Evolutionary conservation across 2,113 vertebrate species (phyloP).

Genomic region (Chloropsis cyanopogon): DNA sequence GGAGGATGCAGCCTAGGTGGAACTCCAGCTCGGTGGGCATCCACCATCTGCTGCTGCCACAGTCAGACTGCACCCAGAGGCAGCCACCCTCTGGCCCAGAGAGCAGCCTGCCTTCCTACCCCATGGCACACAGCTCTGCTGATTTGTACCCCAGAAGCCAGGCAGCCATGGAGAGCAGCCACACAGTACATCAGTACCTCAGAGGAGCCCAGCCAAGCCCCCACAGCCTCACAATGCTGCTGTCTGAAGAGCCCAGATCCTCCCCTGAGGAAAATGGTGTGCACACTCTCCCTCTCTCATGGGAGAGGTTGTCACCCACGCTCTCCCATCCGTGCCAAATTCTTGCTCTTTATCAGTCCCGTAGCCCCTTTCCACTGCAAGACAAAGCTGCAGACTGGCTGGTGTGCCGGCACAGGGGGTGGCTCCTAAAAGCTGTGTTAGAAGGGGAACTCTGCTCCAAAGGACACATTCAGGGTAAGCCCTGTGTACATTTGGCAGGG

Average conservation of each 20-base stretch:
- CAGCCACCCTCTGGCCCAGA: not conserved
- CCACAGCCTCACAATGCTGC: accelerated
- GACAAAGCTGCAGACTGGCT: not conserved
- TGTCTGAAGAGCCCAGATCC: not conserved
- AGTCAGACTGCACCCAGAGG: not conserved
- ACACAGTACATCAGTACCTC: not conserved
- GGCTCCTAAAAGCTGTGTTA: not conserved
- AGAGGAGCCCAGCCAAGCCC: not conserved
- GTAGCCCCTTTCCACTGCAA: not conserved
- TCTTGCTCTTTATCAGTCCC: not conserved
- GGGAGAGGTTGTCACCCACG: not conserved
- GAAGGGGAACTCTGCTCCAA: not conserved
- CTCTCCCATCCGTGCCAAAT: not conserved
- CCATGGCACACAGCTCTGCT: accelerated
- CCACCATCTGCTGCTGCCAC: not conserved
- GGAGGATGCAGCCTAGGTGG: not conserved
- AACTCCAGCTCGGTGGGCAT: not conserved
- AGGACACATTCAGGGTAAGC: not conserved
- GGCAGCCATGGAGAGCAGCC: not conserved
- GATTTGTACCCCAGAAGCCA: not conserved
- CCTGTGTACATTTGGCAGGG: not conserved
- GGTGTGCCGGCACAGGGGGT: not conserved
- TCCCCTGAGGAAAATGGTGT: not conserved
- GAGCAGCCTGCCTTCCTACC: not conserved
- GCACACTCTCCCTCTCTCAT: not conserved